phyloP scores from a whole-genome alignment of 2,888 invertebrate genomes.

The Argyresthia albistria region DNA sequence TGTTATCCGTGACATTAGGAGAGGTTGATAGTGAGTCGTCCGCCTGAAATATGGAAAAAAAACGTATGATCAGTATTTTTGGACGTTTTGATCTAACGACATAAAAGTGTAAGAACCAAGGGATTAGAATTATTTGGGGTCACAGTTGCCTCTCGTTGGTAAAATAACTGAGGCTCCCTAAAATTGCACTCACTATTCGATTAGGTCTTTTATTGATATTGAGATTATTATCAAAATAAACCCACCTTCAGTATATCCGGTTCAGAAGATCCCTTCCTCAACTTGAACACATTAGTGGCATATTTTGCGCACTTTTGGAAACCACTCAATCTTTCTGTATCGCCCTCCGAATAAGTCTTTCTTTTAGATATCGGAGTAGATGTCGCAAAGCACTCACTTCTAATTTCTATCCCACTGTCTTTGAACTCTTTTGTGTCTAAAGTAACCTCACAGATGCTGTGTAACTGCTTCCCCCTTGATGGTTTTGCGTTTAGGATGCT shows the following conservation, averaged over 20 bases:
- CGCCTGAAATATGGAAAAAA: too few relatives aligned
- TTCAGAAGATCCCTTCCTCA: conserved; percentile 52
- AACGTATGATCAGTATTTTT: too few relatives aligned
- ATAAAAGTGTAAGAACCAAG: too few relatives aligned
- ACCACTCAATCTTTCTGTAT: conserved; percentile 35
- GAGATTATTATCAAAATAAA: too few relatives aligned
- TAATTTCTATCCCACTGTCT: conserved; percentile 45
- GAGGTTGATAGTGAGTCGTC: too few relatives aligned
- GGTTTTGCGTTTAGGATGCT: conserved; percentile 53
- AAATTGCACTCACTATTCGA: too few relatives aligned
- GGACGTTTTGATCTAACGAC: too few relatives aligned
- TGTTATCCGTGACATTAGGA: too few relatives aligned
- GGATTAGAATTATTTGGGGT: too few relatives aligned
- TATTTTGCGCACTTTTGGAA: conserved; percentile 49
- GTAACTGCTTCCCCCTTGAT: conserved; percentile 22
- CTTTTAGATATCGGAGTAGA: conserved; percentile 54
- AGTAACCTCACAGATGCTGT: conserved; percentile 46
- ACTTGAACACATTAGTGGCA: conserved; percentile 27
- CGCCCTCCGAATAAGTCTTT: conserved; percentile 41
- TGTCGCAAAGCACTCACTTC: conserved; percentile 38
- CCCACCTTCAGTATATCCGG: conserved; percentile 30
- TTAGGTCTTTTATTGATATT: too few relatives aligned
- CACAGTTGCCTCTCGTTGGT: too few relatives aligned
- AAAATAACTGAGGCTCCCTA: too few relatives aligned
- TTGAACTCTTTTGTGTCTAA: conserved; percentile 29